A percentile compares a stretch with the other conserved stretches of the same genome.
Evolutionary conservation across 2,888 invertebrate genomes (phyloP).

Genomic region (Tuta absoluta): DNA sequence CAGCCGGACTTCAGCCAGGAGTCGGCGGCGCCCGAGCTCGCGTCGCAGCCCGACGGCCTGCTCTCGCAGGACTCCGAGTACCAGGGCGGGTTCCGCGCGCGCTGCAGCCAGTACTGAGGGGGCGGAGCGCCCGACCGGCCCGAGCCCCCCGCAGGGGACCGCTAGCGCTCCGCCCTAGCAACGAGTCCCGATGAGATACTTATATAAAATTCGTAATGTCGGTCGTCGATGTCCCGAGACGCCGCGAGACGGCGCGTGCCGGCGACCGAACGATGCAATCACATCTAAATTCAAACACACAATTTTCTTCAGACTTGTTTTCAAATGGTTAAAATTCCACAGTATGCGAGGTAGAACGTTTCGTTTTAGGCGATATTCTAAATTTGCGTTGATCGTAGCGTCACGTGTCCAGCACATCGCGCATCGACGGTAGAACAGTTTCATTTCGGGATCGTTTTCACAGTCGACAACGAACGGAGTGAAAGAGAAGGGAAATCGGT

Average conservation of each 20-base stretch:
- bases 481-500: background rate
- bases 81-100: constrained; percentile 87
- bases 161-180: constrained; percentile 11
- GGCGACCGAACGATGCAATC: background rate
- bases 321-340: constrained; percentile 26
- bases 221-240: background rate
- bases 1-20: constrained; percentile 90
- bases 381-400: constrained; percentile 55
- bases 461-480: background rate
- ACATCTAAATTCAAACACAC: background rate
- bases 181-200: constrained; percentile 1
- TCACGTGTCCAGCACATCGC: constrained; percentile 46
- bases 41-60: constrained; percentile 96
- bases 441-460: constrained; percentile 38
- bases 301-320: constrained; percentile 26
- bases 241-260: background rate
- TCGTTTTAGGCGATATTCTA: constrained; percentile 46
- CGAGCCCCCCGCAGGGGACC: constrained; percentile 37
- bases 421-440: constrained; percentile 48
- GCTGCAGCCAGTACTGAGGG: constrained; percentile 90
- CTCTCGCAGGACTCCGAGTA: constrained; percentile 96
- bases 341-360: constrained; percentile 40
- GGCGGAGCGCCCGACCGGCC: constrained; percentile 89
- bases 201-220: constrained; percentile 2
- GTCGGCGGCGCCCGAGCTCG: constrained; percentile 91